Evolutionary conservation across 2,113 vertebrate genomes (phyloP).

Genomic region (Urocitellus parryii): DNA sequence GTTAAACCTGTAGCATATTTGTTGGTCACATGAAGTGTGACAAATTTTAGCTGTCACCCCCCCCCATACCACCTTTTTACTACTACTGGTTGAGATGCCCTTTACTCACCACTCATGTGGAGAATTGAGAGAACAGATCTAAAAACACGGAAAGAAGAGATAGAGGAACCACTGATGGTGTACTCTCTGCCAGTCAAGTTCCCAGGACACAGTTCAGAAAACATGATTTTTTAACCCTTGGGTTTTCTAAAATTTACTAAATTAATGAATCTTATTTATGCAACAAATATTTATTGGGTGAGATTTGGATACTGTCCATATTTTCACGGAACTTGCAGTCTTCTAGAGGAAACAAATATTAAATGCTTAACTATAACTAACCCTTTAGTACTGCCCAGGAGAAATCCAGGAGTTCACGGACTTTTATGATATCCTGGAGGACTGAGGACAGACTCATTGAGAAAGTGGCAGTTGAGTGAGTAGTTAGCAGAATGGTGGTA

Average conservation of each 20-base stretch:
- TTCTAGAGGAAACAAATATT: not conserved
- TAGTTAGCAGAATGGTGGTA: not conserved
- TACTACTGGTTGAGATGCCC: not conserved
- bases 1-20: not conserved
- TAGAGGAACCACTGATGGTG: not conserved
- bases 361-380: conserved; percentile 26
- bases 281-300: conserved; percentile 25
- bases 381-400: conserved; percentile 8
- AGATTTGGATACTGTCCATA: not conserved
- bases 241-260: conserved; percentile 1
- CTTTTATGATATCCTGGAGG: not conserved
- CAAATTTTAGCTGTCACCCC: not conserved
- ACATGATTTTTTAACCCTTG: not conserved
- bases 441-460: not conserved
- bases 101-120: not conserved
- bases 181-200: not conserved
- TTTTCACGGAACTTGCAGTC: not conserved
- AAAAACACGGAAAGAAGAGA: not conserved
- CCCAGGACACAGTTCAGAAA: not conserved
- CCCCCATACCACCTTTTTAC: not conserved
- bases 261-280: not conserved
- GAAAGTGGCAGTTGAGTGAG: not conserved
- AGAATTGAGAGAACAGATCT: not conserved
- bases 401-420: not conserved
- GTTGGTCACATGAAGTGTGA: not conserved